Evolutionary conservation across 2,113 vertebrate genomes (phyloP), one percentile per base, ranked within the genome.

Genomic region (Artemisiospiza belli): DNA sequence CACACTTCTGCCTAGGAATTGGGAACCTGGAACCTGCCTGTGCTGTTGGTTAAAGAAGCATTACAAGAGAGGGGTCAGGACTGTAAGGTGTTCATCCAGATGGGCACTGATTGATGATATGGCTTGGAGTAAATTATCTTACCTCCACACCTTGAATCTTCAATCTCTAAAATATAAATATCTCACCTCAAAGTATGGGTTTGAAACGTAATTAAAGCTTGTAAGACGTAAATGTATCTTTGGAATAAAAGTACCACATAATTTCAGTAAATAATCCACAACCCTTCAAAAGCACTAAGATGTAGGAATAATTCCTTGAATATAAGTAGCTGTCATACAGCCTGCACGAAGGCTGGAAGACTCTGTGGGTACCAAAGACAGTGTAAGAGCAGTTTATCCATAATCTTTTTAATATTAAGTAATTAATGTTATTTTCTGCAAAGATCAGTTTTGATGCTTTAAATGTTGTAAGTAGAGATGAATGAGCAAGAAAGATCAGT

Each of bases 121-220:
- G 39, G 39, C 54, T 94, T 84, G 64, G 47, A 78, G 57, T 74
- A 73, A 91, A 95, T 94, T 79, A 66, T 64, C 54, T 95, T 89
- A 57, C 35, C 44, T 90, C 85, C 46, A 86, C 86, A 80, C 87
- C 63, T 83, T 84, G 75, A 67, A 82, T 95, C 52, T 91, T 92
- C 94, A 80, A 18, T 93, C 72, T 93, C 72, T 90, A n/a, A 91
- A 93, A 70, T 92, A 83, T 30, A 80, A 90, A 67, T 87, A 66
- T 58, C 18, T 92, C 77, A 80, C 79, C 75, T 96, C 59, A 74
- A 81, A 93, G 87, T 62, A 76, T 22, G 43, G 11, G 11, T 85
- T 94, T 87, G 72, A 83, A 90, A 73, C 8, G 0, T 94, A 96
- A 94, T 95, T 95, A 95, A 94, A 88, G 39, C n/a, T 90, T 86